A percentile compares a stretch with the other conserved stretches of the same genome.
phyloP scores from a whole-genome alignment of 2,113 vertebrate species.

The Halichoerus grypus region DNA sequence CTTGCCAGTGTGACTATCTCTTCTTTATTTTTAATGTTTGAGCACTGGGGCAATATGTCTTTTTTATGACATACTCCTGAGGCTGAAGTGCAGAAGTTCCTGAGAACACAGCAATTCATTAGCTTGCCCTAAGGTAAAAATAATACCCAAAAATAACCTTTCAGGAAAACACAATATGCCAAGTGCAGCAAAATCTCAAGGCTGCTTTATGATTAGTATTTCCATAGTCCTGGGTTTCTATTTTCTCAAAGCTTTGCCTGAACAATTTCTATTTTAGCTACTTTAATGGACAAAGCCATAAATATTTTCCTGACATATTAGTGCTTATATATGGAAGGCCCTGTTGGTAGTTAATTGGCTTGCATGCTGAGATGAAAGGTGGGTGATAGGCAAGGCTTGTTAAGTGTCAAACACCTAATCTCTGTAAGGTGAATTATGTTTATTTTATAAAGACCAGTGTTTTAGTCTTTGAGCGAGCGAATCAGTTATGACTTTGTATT shows the following conservation, averaged over 20 bases:
- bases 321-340: conserved; percentile 21
- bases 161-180: conserved; percentile 42
- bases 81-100: conserved; percentile 10
- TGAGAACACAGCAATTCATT: conserved; percentile 7
- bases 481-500: not conserved
- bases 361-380: conserved; percentile 69
- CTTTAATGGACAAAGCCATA: conserved; percentile 43
- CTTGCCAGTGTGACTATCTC: not conserved
- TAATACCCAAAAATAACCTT: conserved; percentile 61
- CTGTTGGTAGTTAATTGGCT: conserved; percentile 53
- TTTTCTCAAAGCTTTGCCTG: conserved; percentile 65
- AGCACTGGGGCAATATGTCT: not conserved
- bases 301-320: conserved; percentile 71
- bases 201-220: not conserved
- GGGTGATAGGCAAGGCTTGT: conserved; percentile 29
- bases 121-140: conserved; percentile 42
- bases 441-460: conserved; percentile 64
- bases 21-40: conserved; percentile 32
- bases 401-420: not conserved
- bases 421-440: conserved; percentile 13
- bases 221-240: conserved; percentile 3
- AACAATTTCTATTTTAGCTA: conserved; percentile 70
- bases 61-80: not conserved
- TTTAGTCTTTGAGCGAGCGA: conserved; percentile 31
- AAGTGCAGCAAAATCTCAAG: not conserved